Evolutionary conservation across 1,140 invertebrate species (phyloP), one percentile per base, ranked within the genome.

Genomic region (Watersipora subatra): DNA sequence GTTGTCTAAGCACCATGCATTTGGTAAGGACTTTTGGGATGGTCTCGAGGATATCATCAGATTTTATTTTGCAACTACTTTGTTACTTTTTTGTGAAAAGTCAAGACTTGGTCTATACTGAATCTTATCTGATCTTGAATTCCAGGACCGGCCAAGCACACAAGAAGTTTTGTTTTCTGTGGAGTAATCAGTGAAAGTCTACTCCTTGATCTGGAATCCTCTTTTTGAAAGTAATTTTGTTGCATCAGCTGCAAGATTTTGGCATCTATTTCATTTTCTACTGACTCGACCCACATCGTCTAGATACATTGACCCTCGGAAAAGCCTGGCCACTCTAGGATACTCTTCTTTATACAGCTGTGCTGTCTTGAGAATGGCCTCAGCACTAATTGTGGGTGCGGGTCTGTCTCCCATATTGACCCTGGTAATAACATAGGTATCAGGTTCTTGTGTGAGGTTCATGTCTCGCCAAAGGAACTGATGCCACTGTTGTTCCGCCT

Each of bases 371-470:
- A 30, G 46, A 1, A 63, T 29, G 2, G 62, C 62, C 22, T 63
- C 62, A 2, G 62, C 17, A 20, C 30, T 22, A 19, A 63, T 63
- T 63, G 62, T 30, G 2, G 15, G 28, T 30, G 62, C 62, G 17
- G 62, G 62, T 34, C n/a, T 63, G 30, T 63, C 62, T 3, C 62
- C 62, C 62, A 63, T 63, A 22, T 34, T 63, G 62, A 63, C 62
- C 2, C 62, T 2, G 19, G 3, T 25, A 30, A 63, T 63, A 7
- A 63, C 27, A 63, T 63, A 63, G 29, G 22, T 63, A 46, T 63
- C 62, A 19, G 62, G 62, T 3, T 24, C 12, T 63, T 22, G 26
- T 27, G 26, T 20, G 15, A 20, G 28, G 17, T 63, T 22, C 22
- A 63, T 15, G 15, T 63, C 25, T 22, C 62, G 26, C 62, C 62